Evolutionary conservation across 2,888 invertebrate species (phyloP).

Genomic region (Ochropleura leucogaster): DNA sequence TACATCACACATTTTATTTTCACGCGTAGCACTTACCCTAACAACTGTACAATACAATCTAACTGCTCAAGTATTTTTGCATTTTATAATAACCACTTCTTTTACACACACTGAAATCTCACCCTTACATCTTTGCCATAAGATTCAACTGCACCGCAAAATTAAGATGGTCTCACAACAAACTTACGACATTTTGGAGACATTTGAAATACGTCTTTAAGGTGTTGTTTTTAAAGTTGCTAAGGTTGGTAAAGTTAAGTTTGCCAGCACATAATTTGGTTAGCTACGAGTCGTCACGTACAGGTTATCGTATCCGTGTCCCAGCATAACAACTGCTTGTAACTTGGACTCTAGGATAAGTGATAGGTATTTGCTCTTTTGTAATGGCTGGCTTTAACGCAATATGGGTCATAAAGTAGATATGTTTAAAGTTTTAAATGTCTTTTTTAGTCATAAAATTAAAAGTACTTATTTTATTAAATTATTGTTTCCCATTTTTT

Average conservation of each 20-base stretch:
- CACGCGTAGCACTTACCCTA: slow-evolving; percentile 46
- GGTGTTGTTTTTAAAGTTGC: slow-evolving; percentile 28
- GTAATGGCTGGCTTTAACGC: slow-evolving; percentile 59
- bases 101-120: slow-evolving; percentile 35
- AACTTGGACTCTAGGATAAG: slow-evolving; percentile 70
- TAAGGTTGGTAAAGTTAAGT: slow-evolving; percentile 40
- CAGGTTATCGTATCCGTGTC: slow-evolving; percentile 75
- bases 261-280: slow-evolving; percentile 70
- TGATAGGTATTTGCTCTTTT: slow-evolving; percentile 69
- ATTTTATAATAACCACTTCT: slow-evolving; percentile 50
- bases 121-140: slow-evolving; percentile 46
- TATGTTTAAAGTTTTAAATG: slow-evolving; percentile 37
- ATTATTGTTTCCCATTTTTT: too few relatives aligned
- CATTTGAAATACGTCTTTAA: slow-evolving; percentile 53
- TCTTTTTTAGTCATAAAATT: neutral
- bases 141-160: slow-evolving; percentile 48
- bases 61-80: slow-evolving; percentile 64
- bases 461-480: too few relatives aligned
- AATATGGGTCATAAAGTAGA: slow-evolving; percentile 49
- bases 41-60: slow-evolving; percentile 63
- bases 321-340: slow-evolving; percentile 77
- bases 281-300: slow-evolving; percentile 77
- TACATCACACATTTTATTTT: slow-evolving; percentile 58
- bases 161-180: slow-evolving; percentile 50
- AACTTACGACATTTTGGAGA: slow-evolving; percentile 27